Base-by-base conservation (phyloP, 2,113 vertebrate genomes). In the Phylloscopus whistleri region DNA sequence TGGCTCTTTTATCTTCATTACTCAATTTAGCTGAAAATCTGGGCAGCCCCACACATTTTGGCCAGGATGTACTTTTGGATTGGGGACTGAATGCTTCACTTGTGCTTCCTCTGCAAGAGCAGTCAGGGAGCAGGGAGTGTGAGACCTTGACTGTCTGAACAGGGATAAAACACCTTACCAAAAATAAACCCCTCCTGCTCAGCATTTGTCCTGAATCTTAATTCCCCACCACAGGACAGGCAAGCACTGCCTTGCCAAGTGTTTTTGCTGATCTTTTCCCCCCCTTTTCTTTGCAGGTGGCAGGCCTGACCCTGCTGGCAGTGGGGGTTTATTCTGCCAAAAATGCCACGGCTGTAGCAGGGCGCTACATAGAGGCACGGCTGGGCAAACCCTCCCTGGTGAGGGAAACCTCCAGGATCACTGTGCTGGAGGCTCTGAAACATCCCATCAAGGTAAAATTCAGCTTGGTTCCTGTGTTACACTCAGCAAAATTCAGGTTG, bases 321-420 rank as follows among this genome's bases (percentile, higher is more conserved):
- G 98, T 99, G 2, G 99, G 99, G 2, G 97, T 99, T 92, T 99
- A 99, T 91, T 98, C 99, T 5, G 99, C 99, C 27, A 98, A 99
- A 66, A 99, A 99, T 1, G 98, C 99, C 12, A 99, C 99, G 0
- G 98, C 84, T 0, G 99, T 99, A 7, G 98, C 98, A 0, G 99
- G 99, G 5, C 98, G 99, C 5, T 99, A 99, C 90, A 95, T 99
- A 0, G 99, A 99, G 89, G 99, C 99, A 3, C 97, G 99, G 2
- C 97, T 99, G 31, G 99, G 99, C 31, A 99, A 99, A 88, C 99
- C 99, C 0, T 99, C 99, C 1, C 96, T 99, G 94, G 99, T 99
- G 94, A 97, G 99, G 51, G 99, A 99, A 90, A 99, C 99, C 0
- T 99, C 99, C 0, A 96, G 99, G 3, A 98, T 99, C 89, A 98